Conservation (phyloP, 2,888 invertebrate genomes). For the Frankliniella intonsa region DNA sequence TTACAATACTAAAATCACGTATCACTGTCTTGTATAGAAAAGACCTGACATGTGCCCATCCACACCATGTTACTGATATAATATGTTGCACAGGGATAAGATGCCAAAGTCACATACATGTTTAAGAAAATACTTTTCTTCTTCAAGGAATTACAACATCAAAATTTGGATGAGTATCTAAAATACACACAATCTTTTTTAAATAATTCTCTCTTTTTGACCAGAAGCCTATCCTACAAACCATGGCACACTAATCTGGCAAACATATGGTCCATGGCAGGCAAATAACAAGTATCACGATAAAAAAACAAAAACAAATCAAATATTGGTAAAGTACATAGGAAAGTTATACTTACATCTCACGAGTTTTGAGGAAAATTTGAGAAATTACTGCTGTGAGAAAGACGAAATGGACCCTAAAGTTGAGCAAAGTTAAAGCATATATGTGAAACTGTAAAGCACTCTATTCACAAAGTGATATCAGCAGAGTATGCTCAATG, state of each 20-base stretch:
- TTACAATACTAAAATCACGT: too few relatives aligned
- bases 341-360: too few relatives aligned
- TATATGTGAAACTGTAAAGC: too few relatives aligned
- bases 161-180: not conserved
- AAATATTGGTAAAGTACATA: not conserved
- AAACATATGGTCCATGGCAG: not conserved
- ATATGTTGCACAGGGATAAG: not conserved
- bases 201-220: not conserved
- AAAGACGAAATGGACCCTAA: too few relatives aligned
- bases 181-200: not conserved
- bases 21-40: too few relatives aligned
- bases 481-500: too few relatives aligned
- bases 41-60: too few relatives aligned
- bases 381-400: too few relatives aligned
- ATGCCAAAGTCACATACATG: not conserved
- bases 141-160: not conserved
- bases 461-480: too few relatives aligned
- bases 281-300: not conserved
- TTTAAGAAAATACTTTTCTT: conserved; percentile 1
- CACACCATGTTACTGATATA: too few relatives aligned
- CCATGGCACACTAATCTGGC: not conserved
- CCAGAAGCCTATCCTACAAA: not conserved
- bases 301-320: not conserved
- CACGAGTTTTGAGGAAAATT: too few relatives aligned
- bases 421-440: too few relatives aligned